Conservation (phyloP, 2,113 vertebrate genomes). For the Hylia prasina region DNA sequence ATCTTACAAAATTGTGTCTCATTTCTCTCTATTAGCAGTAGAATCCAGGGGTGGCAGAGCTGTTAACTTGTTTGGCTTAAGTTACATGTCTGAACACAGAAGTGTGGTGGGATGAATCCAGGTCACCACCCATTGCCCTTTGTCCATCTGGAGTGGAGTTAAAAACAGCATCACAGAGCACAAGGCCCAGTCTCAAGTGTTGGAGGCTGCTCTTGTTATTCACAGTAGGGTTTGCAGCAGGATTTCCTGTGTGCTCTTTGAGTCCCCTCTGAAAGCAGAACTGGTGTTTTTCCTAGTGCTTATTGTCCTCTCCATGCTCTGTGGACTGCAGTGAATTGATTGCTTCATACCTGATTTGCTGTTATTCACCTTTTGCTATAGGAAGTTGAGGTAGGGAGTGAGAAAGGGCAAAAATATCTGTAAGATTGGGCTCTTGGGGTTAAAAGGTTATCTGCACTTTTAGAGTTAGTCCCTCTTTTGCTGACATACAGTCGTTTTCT, state of each 20-base stretch:
- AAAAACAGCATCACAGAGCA: neutral
- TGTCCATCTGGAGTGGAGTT: neutral
- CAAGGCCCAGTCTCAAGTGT: neutral
- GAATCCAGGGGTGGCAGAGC: neutral
- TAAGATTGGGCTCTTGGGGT: neutral
- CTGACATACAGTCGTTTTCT: neutral
- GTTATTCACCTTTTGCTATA: neutral
- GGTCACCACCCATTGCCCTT: neutral
- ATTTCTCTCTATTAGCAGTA: neutral
- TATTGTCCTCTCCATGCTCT: neutral
- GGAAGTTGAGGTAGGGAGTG: neutral
- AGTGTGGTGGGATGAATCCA: neutral
- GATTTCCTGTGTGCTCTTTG: neutral
- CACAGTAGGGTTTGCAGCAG: neutral
- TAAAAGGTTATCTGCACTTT: neutral
- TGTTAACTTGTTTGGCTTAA: neutral
- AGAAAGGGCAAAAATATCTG: neutral
- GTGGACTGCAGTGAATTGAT: neutral
- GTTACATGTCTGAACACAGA: neutral
- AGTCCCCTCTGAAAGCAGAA: conserved; percentile 11
- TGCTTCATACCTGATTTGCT: neutral
- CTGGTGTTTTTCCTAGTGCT: neutral
- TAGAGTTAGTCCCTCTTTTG: neutral
- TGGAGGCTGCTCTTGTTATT: neutral
- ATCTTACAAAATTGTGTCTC: neutral